Evolutionary conservation across 2,888 invertebrate genomes (phyloP).

Genomic region (Hemistola chrysoprasaria): DNA sequence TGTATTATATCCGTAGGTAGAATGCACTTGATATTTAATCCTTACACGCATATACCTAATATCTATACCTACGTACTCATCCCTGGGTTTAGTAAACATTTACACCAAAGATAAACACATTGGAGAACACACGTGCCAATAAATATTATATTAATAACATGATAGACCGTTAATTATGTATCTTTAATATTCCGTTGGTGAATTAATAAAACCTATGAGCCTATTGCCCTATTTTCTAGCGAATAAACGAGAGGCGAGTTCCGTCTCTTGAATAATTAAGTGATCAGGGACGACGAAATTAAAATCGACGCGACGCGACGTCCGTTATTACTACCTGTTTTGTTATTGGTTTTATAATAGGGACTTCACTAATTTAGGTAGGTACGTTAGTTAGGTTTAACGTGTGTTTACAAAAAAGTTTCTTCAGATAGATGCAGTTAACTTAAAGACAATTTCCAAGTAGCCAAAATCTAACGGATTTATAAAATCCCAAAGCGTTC

Average conservation of each 20-base stretch:
- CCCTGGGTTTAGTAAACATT: constrained; percentile 55
- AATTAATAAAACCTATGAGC: constrained; percentile 48
- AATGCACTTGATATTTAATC: constrained; percentile 18
- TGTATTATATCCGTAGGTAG: too few relatives aligned
- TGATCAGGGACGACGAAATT: constrained; percentile 53
- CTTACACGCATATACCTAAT: constrained; percentile 6
- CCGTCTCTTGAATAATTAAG: constrained; percentile 70
- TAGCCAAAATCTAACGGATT: too few relatives aligned
- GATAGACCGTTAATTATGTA: constrained; percentile 40
- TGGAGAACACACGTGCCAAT: constrained; percentile 49
- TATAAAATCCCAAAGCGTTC: too few relatives aligned
- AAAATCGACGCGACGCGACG: constrained; percentile 41
- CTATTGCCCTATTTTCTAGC: constrained; percentile 50
- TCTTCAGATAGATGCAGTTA: too few relatives aligned
- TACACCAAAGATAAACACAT: constrained; percentile 53
- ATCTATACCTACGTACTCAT: constrained; percentile 31
- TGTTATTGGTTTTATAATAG: too few relatives aligned
- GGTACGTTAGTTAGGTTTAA: too few relatives aligned
- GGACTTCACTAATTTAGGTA: too few relatives aligned
- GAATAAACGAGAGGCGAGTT: constrained; percentile 42
- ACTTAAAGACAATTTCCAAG: too few relatives aligned
- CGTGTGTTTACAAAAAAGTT: too few relatives aligned
- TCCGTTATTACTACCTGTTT: too few relatives aligned
- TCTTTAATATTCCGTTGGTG: constrained; percentile 38
- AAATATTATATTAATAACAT: constrained; percentile 44